Percentiles rank a stretch among this genome's conserved stretches.
phyloP scores from a whole-genome alignment of 2,888 invertebrate species.

The Eristalinus sepulchralis region DNA sequence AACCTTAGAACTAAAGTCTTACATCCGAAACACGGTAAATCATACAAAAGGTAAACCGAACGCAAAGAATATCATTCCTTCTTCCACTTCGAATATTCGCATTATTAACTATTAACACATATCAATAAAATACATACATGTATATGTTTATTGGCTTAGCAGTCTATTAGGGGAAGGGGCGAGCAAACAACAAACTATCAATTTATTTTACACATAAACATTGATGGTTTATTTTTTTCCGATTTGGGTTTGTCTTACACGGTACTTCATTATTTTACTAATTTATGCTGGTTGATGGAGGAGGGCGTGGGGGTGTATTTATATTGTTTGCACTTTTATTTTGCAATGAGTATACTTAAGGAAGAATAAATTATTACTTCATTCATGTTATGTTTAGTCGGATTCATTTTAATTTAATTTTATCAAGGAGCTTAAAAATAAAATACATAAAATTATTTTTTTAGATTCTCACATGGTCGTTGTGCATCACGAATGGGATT shows the following conservation, averaged over 20 bases:
- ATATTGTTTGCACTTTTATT: conserved; percentile 57
- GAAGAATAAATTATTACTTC: conserved; percentile 67
- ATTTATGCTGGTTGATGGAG: conserved; percentile 43
- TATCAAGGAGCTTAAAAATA: conserved; percentile 46
- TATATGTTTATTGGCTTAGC: conserved; percentile 54
- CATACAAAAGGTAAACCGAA: conserved; percentile 25
- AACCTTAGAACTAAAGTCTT: conserved; percentile 16
- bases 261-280: conserved; percentile 46
- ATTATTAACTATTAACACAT: conserved; percentile 68
- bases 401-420: conserved; percentile 10
- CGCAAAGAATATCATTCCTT: conserved; percentile 30
- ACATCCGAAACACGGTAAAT: conserved; percentile 23
- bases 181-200: conserved; percentile 60
- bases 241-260: conserved; percentile 47
- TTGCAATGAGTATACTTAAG: conserved; percentile 67
- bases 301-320: conserved; percentile 70
- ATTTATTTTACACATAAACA: conserved; percentile 67
- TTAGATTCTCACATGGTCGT: conserved; percentile 56
- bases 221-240: conserved; percentile 55
- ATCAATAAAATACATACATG: conserved; percentile 23
- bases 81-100: conserved; percentile 34
- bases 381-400: conserved; percentile 30
- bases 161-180: conserved; percentile 65
- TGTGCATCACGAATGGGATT: conserved; percentile 57
- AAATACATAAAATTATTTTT: conserved; percentile 28